A percentile compares a stretch with the other conserved stretches of the same genome.
phyloP scores from a whole-genome alignment of 2,888 invertebrate species.

The Meandrusa payeni region DNA sequence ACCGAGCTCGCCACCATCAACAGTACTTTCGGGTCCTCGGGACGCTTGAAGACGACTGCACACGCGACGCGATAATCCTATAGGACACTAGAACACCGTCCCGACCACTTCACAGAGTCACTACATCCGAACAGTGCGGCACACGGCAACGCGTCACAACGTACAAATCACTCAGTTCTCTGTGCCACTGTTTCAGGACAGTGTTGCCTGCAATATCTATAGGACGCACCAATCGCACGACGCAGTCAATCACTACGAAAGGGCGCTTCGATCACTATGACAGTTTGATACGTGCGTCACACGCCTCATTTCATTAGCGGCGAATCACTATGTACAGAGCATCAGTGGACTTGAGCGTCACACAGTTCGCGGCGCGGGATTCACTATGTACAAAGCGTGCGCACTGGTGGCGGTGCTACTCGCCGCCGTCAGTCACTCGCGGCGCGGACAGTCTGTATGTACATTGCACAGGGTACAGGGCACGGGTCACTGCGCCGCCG shows the following conservation, averaged over 20 bases:
- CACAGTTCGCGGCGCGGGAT: neutral
- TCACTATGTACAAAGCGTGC: conserved; percentile 1
- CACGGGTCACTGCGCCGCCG: conserved; percentile 38
- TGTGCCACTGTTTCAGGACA: no score
- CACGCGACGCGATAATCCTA: conserved; percentile 6
- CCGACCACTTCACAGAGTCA: conserved; percentile 6
- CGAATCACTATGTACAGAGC: conserved; percentile 3
- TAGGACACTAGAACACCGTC: conserved; percentile 18
- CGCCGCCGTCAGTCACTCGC: conserved; percentile 28
- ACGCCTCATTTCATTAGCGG: no score
- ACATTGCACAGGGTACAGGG: conserved; percentile 8
- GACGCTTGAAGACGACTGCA: neutral
- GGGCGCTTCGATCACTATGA: neutral
- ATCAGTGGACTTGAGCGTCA: neutral
- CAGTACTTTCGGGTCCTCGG: conserved; percentile 14
- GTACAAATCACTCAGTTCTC: no score
- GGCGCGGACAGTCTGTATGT: conserved; percentile 28
- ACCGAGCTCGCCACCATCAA: conserved; percentile 11
- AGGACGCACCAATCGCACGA: neutral
- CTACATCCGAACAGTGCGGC: neutral
- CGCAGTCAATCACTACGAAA: neutral
- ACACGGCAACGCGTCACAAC: no score
- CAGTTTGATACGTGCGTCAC: no score
- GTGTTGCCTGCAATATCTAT: no score
- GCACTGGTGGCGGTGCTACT: neutral